A percentile compares a stretch with the other conserved stretches of the same genome.
phyloP scores from a whole-genome alignment of 2,888 invertebrate species.

The Cephus pygmeus region DNA sequence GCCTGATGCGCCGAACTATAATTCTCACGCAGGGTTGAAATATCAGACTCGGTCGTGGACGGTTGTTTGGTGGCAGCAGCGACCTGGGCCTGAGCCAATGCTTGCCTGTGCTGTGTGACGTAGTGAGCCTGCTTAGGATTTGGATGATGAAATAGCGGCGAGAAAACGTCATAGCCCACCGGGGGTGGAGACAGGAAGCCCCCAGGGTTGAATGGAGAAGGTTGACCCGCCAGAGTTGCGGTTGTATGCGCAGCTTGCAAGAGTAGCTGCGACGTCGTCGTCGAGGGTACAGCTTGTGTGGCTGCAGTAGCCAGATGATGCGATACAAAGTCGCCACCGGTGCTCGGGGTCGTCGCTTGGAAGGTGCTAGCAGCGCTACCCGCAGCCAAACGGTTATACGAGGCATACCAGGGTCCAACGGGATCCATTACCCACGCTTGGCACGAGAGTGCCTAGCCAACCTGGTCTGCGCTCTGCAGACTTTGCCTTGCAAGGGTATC shows the following conservation, averaged over 20 bases:
- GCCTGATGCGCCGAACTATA: constrained; percentile 72
- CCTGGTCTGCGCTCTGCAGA: constrained; percentile 46
- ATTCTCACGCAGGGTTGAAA: constrained; percentile 71
- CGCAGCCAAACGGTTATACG: constrained; percentile 84
- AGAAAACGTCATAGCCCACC: constrained; percentile 85
- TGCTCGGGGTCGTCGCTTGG: constrained; percentile 77
- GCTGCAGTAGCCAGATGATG: constrained; percentile 67
- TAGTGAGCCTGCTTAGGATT: constrained; percentile 81
- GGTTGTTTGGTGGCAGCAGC: constrained; percentile 54
- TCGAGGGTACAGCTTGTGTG: constrained; percentile 68
- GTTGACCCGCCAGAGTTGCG: constrained; percentile 72
- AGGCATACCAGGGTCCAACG: constrained; percentile 88
- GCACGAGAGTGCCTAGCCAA: constrained; percentile 28
- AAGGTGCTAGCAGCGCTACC: constrained; percentile 73
- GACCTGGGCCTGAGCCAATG: constrained; percentile 68
- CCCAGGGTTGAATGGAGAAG: constrained; percentile 77
- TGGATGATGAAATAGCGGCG: constrained; percentile 82
- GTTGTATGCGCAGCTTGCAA: constrained; percentile 75
- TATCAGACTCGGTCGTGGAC: constrained; percentile 71
- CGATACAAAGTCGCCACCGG: constrained; percentile 71
- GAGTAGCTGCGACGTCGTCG: constrained; percentile 75
- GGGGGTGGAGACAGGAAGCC: constrained; percentile 80
- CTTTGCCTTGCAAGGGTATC: constrained; percentile 33
- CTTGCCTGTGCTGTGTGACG: constrained; percentile 79
- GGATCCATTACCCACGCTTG: constrained; percentile 79